Evolutionary conservation across 2,797 vertebrate species (phyloP), one percentile per base, ranked within the genome.

Genomic region (Lacerta viridis): DNA sequence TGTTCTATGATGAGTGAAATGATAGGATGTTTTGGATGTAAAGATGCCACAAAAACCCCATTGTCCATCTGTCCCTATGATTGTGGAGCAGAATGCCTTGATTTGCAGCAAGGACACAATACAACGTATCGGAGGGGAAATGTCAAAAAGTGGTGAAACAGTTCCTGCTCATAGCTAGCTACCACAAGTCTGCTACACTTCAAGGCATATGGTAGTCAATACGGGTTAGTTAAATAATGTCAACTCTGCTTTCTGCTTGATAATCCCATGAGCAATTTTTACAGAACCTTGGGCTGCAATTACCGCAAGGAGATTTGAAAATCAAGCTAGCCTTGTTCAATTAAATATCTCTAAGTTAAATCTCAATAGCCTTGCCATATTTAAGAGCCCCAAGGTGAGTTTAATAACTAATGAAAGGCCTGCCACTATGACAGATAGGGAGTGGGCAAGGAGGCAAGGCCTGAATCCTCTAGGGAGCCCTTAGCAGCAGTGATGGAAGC

Each of bases 141-240:
- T 69, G 84, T 88, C 91, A 94, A 92, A 94, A 94, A 81, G 68
- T 87, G 79, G 80, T 69, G 90, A 41, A 88, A 55, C 4, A 87
- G 61, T 64, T 64, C 7, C 61, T 55, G 20, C 61, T 64, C 17
- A 23, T 64, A 64, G 61, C 61, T 64, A 64, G 61, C 77, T 86
- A 75, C 72, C 88, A 88, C 80, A 88, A 89, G 90, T 82, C 83
- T 87, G 79, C 83, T 89, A 87, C 68, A 78, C 64, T 91, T 87
- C 5, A 76, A 82, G 85, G 79, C 85, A 92, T 92, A 90, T 93
- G 88, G 84, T 89, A 83, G 93, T 93, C 92, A 95, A 83, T 90
- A 71, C 64, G 85, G 87, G 89, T 93, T 93, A 92, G 79, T 83
- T 89, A 87, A 11, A 0, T 89, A 86, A 87, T 68, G 88, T 90